Evolutionary conservation across 2,113 vertebrate species (phyloP).

Genomic region (Barbus barbus): DNA sequence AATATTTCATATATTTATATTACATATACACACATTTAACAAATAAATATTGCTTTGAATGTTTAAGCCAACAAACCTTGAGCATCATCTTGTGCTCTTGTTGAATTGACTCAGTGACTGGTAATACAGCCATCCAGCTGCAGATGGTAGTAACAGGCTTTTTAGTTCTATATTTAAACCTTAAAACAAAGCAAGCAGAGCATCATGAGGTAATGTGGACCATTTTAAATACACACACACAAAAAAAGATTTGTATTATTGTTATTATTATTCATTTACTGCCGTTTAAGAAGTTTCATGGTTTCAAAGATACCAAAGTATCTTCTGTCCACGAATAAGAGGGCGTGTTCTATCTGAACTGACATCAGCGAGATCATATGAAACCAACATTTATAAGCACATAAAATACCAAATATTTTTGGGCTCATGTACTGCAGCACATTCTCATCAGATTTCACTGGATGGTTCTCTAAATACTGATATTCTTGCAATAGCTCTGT

Average conservation of each 20-base stretch:
- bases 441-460: not conserved
- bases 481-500: not conserved
- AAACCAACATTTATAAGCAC: not conserved
- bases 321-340: not conserved
- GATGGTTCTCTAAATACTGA: not conserved
- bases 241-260: no score
- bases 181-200: not conserved
- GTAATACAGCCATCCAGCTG: conserved; percentile 5
- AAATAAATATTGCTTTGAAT: not conserved
- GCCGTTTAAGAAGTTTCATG: no score
- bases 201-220: no score
- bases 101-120: not conserved
- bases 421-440: not conserved
- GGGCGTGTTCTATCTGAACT: not conserved
- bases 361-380: not conserved
- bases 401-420: not conserved
- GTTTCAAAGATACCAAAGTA: not conserved
- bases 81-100: not conserved
- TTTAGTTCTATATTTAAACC: not conserved
- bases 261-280: no score
- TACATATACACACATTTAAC: no score
- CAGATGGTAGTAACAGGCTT: conserved; percentile 32
- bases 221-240: no score
- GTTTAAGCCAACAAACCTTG: not conserved
- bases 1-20: not conserved